Evolutionary conservation across 2,113 vertebrate genomes (phyloP).

Genomic region (Microcebus jonahi): DNA sequence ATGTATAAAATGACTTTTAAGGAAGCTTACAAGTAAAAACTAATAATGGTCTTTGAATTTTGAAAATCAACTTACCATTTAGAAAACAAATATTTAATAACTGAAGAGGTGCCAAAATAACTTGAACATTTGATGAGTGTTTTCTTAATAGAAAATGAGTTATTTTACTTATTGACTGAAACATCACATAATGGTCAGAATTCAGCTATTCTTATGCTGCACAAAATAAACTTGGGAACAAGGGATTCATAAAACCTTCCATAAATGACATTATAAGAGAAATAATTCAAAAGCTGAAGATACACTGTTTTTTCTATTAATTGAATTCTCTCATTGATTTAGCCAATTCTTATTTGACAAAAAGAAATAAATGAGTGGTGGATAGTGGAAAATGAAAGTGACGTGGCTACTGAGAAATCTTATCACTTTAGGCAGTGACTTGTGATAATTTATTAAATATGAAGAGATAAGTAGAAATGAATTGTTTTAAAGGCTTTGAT

Average conservation of each 20-base stretch:
- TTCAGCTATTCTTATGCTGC: neutral
- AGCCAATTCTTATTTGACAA: neutral
- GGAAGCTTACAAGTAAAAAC: neutral
- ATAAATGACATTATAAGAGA: neutral
- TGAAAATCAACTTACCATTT: neutral
- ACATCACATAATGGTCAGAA: neutral
- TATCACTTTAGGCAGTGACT: neutral
- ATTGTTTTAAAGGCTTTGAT: neutral
- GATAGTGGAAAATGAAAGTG: neutral
- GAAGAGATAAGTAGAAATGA: neutral
- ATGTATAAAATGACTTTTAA: neutral
- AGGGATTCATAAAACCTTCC: neutral
- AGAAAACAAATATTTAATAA: neutral
- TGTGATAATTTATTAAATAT: slow-evolving; percentile 26
- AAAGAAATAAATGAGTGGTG: neutral
- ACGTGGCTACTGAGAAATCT: neutral
- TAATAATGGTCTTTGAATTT: neutral
- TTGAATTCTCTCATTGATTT: neutral
- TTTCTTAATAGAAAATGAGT: neutral
- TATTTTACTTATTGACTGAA: neutral
- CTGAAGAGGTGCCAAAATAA: neutral
- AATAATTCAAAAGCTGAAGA: neutral
- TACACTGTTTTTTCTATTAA: neutral
- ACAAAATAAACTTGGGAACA: neutral
- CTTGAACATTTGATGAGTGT: neutral